Evolutionary conservation across 2,888 invertebrate species (phyloP), one percentile per base, ranked within the genome.

Genomic region (Coleophora flavipennella): DNA sequence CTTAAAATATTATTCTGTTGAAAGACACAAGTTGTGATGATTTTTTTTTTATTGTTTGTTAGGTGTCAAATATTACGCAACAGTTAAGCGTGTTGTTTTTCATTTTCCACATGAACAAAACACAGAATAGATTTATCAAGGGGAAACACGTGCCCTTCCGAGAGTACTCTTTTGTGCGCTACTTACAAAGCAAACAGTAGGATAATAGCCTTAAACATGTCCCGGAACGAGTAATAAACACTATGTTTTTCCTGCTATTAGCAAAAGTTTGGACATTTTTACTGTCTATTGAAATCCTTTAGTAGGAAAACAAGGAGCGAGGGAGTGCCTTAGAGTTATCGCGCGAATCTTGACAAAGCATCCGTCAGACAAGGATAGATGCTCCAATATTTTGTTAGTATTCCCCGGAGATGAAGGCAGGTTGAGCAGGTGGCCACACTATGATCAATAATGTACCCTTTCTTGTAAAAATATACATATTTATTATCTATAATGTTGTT

Each of bases 261-360:
- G 55, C 51, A 56, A 63, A 69, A 72, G 57, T 73, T 73, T 66
- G 49, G 66, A 70, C 67, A 68, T 67, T 72, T 73, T 72, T 70
- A 69, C 57, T 62, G 62, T 64, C 61, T 61, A 57, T 49, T 53
- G 55, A 59, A 62, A 59, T 58, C 57, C 54, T 60, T 56, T 54
- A 48, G 49, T 44, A 48, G 49, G 53, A 49, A 57, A 60, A 65
- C 53, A 55, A 51, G 50, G 50, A 57, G 58, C 57, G 40, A 29
- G 38, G 14, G 38, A 38, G 38, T 35, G 36, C 25, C 11, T 36
- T 20, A 34, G 39, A 25, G 39, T 32, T 44, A 41, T 44, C 41
- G 53, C 56, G 50, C 49, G 58, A 51, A 67, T 65, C 65, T 60
- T 66, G 62, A 69, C 61, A 62, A 67, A 68, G 51, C 58, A 56